A percentile compares a stretch with the other conserved stretches of the same genome.
phyloP scores from a whole-genome alignment of 35 echinoderm and acorn worm genomes.

The Chiridota heheva region DNA sequence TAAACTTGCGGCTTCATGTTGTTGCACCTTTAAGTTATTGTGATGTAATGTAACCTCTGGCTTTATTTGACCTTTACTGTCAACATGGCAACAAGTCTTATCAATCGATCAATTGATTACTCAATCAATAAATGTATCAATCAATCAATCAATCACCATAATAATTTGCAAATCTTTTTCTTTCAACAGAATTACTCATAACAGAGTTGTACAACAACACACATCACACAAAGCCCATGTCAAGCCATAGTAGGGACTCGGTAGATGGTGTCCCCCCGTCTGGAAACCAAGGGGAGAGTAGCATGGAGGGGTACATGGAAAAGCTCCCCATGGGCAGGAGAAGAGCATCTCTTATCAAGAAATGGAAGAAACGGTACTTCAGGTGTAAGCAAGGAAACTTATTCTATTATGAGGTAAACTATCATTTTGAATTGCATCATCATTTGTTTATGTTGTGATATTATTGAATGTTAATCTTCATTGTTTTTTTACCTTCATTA shows the following conservation, averaged over 20 bases:
- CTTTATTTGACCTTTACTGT: no score
- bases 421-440: neutral
- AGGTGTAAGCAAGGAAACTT: slow-evolving; percentile 90
- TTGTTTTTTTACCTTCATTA: no score
- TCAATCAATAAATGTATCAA: no score
- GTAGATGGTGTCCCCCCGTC: slow-evolving; percentile 20
- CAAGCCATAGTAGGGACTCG: slow-evolving; percentile 6
- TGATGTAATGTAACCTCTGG: no score
- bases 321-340: slow-evolving; percentile 93
- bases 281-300: slow-evolving; percentile 61
- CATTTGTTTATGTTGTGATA: no score
- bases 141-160: no score
- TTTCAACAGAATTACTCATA: slow-evolving; percentile 46
- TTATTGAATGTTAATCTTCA: no score
- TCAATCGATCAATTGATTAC: no score
- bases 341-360: slow-evolving; percentile 84
- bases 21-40: no score
- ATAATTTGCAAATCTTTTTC: neutral
- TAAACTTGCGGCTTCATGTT: no score
- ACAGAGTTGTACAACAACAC: slow-evolving; percentile 65
- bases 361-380: slow-evolving; percentile 96
- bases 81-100: no score
- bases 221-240: slow-evolving; percentile 22
- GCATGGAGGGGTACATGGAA: slow-evolving; percentile 99
- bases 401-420: slow-evolving; percentile 92